These are phyloP conservation scores for Sebastes matsubarae DNA, from an alignment of 2,797 vertebrate species.

Conservation along the genomic window DNA sequence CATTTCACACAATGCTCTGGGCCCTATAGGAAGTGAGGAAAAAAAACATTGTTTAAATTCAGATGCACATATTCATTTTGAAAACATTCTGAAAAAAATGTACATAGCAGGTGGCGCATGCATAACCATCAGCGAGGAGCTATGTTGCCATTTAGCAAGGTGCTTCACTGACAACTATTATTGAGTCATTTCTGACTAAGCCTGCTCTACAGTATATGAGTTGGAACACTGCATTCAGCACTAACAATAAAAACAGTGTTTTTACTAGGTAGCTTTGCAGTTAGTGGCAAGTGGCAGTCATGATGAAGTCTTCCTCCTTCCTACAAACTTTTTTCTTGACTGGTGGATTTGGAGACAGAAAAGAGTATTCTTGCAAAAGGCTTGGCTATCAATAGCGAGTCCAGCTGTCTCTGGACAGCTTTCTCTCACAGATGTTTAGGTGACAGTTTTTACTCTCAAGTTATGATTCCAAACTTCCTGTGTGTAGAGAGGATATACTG, in stretches of 20 bases:
- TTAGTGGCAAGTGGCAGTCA: neutral
- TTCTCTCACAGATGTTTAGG: neutral
- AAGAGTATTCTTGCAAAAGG: neutral
- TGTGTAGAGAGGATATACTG: neutral
- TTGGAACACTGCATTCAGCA: neutral
- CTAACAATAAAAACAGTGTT: neutral
- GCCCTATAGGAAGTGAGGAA: constrained; percentile 78
- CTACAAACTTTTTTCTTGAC: neutral
- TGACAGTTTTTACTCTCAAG: neutral
- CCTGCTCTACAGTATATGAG: too few relatives aligned
- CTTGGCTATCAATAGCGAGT: neutral
- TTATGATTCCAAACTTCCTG: neutral
- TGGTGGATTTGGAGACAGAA: neutral
- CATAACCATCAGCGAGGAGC: neutral
- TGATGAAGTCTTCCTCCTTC: neutral
- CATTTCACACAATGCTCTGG: constrained; percentile 95
- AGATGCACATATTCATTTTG: neutral
- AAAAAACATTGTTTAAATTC: neutral
- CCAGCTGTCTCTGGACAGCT: neutral
- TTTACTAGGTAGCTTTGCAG: neutral
- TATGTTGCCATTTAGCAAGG: neutral
- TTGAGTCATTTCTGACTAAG: neutral
- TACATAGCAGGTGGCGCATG: too few relatives aligned
- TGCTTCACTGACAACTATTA: neutral
- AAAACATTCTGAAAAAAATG: neutral